A percentile compares a stretch with the other conserved stretches of the same genome.
Conservation (phyloP, 1,140 invertebrate genomes). For the Aphidius ervi region DNA sequence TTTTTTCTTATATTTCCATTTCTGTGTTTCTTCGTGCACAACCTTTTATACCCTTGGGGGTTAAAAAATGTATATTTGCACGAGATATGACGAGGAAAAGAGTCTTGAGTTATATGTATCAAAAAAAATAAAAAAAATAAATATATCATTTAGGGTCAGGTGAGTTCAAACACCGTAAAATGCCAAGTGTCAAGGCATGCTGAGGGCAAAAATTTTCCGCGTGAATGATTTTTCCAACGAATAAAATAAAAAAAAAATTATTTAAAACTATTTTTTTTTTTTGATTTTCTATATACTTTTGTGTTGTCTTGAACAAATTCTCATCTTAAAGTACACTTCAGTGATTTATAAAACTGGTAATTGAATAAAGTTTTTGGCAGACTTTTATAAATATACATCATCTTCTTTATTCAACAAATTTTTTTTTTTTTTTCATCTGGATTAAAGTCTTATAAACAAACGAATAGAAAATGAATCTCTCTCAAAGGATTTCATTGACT, state of each 20-base stretch:
- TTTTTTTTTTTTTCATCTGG: neutral
- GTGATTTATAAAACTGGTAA: constrained; percentile 15
- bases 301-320: neutral
- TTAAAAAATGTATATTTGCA: too few species aligned
- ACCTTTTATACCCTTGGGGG: neutral
- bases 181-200: constrained; percentile 16
- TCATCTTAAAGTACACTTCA: constrained; percentile 4
- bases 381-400: neutral
- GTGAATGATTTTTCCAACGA: constrained; percentile 13
- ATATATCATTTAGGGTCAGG: constrained; percentile 19
- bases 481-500: neutral
- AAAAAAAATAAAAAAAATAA: too few species aligned
- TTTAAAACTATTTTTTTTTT: constrained; percentile 7
- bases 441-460: neutral
- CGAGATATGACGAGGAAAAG: too few species aligned
- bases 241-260: neutral
- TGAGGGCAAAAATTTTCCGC: constrained; percentile 18
- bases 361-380: constrained; percentile 21
- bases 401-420: neutral
- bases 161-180: constrained; percentile 23
- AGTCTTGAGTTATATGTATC: too few species aligned
- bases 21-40: constrained; percentile 5
- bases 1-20: neutral
- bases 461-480: constrained; percentile 3
- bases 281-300: neutral